Conservation (phyloP, 2,888 invertebrate genomes). For the Branchellion lobata region DNA sequence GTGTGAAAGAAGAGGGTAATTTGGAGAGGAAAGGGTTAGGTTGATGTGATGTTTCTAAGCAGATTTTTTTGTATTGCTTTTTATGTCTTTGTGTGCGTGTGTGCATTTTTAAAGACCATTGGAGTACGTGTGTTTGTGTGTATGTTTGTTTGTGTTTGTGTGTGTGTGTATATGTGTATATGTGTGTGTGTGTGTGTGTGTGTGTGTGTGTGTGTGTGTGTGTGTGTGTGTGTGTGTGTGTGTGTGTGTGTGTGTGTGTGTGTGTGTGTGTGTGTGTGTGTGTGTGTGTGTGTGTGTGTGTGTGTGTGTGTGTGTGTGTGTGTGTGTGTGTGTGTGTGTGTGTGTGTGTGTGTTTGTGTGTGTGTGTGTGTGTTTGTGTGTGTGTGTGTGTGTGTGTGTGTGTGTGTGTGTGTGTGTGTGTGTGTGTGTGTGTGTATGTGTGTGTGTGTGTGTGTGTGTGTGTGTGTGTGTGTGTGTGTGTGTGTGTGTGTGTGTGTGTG, state of each 20-base stretch:
- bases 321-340: no score
- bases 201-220: slow-evolving; percentile 14
- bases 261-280: no score
- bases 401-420: slow-evolving; percentile 21
- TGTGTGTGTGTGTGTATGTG: slow-evolving; percentile 21
- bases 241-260: background rate
- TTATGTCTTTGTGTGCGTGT: no score
- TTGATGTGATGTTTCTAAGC: no score
- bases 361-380: no score
- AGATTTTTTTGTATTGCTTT: no score
- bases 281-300: no score
- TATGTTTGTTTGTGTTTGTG: background rate
- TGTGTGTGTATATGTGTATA: background rate
- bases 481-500: slow-evolving; percentile 25
- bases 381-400: slow-evolving; percentile 8
- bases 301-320: no score
- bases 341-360: no score
- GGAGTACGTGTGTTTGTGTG: background rate
- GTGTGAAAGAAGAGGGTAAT: no score
- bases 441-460: slow-evolving; percentile 18
- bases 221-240: background rate
- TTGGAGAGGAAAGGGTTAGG: no score
- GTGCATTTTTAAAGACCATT: no score
- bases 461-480: slow-evolving; percentile 20
- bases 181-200: slow-evolving; percentile 13